Percentiles rank a stretch among this genome's conserved stretches.
Evolutionary conservation across 2,888 invertebrate genomes (phyloP).

Genomic region (Dysmachus trigonus): DNA sequence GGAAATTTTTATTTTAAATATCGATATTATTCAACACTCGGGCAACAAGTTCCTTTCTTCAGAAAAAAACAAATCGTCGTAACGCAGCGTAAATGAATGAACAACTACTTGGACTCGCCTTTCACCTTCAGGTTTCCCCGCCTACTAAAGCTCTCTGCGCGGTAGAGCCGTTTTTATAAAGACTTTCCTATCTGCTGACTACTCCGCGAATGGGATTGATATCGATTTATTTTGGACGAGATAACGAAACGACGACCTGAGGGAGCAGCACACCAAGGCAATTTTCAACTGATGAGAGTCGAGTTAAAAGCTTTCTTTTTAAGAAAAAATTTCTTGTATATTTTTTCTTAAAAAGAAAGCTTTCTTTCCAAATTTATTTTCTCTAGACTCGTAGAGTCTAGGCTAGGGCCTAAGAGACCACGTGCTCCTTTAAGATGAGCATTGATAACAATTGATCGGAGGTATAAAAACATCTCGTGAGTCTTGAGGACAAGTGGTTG

Average conservation of each 20-base stretch:
- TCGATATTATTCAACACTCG: not conserved
- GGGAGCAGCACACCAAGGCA: not conserved
- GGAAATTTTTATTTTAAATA: not conserved
- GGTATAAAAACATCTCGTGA: not conserved
- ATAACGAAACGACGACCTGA: not conserved
- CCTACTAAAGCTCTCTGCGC: constrained; percentile 5
- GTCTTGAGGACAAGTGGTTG: not conserved
- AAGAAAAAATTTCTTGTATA: not conserved
- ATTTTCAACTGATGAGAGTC: not conserved
- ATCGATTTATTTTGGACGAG: not conserved
- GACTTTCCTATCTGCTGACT: not conserved
- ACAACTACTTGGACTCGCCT: not conserved
- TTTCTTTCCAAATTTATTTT: not conserved
- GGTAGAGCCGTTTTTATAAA: not conserved
- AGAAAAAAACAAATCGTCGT: not conserved
- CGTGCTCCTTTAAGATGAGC: not conserved
- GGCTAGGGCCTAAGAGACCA: too few relatives aligned
- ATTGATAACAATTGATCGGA: not conserved
- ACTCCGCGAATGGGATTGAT: not conserved
- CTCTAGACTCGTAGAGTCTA: not conserved
- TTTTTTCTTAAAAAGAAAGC: too few relatives aligned
- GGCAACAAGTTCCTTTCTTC: not conserved
- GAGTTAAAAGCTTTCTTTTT: not conserved
- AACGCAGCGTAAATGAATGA: not conserved
- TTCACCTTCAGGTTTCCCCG: not conserved